Base-by-base conservation (phyloP, 1,140 invertebrate genomes). In the Drosophila tani region DNA sequence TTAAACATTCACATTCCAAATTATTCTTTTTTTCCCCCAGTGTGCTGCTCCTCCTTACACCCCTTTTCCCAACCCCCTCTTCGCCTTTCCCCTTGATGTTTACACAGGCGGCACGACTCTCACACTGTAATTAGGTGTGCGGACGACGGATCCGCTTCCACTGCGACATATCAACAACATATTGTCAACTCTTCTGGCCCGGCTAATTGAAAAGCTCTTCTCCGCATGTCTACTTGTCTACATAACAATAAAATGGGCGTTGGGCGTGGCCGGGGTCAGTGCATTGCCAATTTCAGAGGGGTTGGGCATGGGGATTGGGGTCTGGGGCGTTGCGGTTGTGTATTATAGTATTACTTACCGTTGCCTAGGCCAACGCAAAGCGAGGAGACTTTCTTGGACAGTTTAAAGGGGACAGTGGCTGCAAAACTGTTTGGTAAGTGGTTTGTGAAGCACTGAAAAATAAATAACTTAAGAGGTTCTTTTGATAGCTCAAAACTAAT, bases 91-190 rank as follows among this genome's bases (percentile, higher is more conserved):
- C 27, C 38, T 67, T 21, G 35, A 69, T 87, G 84, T 87, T 87
- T 83, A 78, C 84, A 83, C 84, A 88, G 84, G 80, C 84, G 84
- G 84, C 77, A 68, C 66, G 73, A 47, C 70, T 84, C 85, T 65
- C 79, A 90, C 67, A 66, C 78, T 85, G 82, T 90, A 90, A 90
- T 87, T 87, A 87, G 64, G 67, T 67, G 57, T 66, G 53, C 29
- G 32, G 63, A 45, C 27, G 29, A 65, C 43, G 45, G 67, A 70
- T 60, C 65, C 62, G 56, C 51, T 58, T 19, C 68, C 68, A 71
- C 47, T 50, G 46, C 49, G 53, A 59, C 62, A 66, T 78, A 79
- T 73, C 68, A 69, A 74, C 75, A 79, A 79, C 75, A 62, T 57
- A 79, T 70, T 79, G 76, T 79, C 67, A 69, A 78, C 64, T 55